Evolutionary conservation across 2,797 vertebrate species (phyloP).

Genomic region (Natrix natrix): DNA sequence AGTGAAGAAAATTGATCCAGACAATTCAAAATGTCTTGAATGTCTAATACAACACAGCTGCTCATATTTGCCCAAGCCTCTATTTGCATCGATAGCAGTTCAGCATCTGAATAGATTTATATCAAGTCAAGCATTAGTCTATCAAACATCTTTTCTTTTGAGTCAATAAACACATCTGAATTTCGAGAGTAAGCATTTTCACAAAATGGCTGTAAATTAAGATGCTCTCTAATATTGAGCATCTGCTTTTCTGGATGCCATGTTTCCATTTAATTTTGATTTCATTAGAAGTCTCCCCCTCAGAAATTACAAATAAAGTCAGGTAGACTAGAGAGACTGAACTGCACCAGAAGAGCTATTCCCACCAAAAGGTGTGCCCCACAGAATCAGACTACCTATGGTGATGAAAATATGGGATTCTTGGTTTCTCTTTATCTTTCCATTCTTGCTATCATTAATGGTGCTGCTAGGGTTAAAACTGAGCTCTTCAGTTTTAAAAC

Average conservation of each 20-base stretch:
- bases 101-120: background rate
- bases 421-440: background rate
- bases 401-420: background rate
- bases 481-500: background rate
- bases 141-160: background rate
- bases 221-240: background rate
- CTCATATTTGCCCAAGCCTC: background rate
- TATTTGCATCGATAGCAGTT: background rate
- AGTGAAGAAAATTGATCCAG: background rate
- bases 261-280: background rate
- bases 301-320: background rate
- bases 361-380: background rate
- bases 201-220: background rate
- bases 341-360: background rate
- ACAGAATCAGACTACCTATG: background rate
- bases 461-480: background rate
- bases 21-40: too few species aligned
- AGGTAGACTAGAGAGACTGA: background rate
- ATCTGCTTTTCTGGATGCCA: background rate
- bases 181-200: background rate
- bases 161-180: background rate
- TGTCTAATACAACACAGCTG: background rate
- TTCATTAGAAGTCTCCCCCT: background rate
- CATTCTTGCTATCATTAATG: background rate
- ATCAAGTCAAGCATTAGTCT: background rate